Base-by-base conservation (phyloP, 2,888 invertebrate species). In the Chrysotoxum bicinctum region DNA sequence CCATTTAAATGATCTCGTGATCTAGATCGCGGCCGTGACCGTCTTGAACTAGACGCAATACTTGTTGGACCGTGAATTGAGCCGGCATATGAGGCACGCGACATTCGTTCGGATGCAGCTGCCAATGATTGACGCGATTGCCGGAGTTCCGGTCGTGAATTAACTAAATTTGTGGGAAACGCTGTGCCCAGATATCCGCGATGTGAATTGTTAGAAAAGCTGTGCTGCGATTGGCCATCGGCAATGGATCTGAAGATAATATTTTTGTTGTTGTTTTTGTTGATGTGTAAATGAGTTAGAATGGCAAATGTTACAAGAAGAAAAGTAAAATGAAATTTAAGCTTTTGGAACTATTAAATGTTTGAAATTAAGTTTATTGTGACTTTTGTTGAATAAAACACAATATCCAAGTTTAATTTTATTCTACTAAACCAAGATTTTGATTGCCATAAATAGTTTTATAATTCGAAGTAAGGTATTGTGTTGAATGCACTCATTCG, bases 221-320 rank as follows among this genome's bases (percentile, higher is more conserved):
- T 97, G 91, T 97, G 96, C 91, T 97, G 97, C 74, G 97, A 97
- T 92, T 97, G 97, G 82, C 97, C 97, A 91, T 97, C 97, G 83
- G 97, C 97, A 88, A 97, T 94, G 84, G 97, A 96, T 89, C 97
- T 94, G 88, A 87, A 87, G 80, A 50, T 26, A 19, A 72, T 54
- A 48, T 70, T 35, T 21, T 76, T 74, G 45, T 35, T 74, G 26
- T 32, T 48, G 66, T n/a, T 80, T 70, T 72, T 50, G 35, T 66
- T 60, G 79, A 86, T 75, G 66, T 75, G 62, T 40, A 58, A n/a
- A 56, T 50, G 58, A 48, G 52, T 72, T 48, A 66, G 50, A 50
- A 23, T 37, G 54, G 32, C 9, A 16, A 73, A 69, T 75, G 69
- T 70, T 52, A 50, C 16, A 30, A 16, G 26, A 75, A 75, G 54